Evolutionary conservation across 2,113 vertebrate genomes (phyloP), one percentile per base, ranked within the genome.

Genomic region (Paratilapia polleni): DNA sequence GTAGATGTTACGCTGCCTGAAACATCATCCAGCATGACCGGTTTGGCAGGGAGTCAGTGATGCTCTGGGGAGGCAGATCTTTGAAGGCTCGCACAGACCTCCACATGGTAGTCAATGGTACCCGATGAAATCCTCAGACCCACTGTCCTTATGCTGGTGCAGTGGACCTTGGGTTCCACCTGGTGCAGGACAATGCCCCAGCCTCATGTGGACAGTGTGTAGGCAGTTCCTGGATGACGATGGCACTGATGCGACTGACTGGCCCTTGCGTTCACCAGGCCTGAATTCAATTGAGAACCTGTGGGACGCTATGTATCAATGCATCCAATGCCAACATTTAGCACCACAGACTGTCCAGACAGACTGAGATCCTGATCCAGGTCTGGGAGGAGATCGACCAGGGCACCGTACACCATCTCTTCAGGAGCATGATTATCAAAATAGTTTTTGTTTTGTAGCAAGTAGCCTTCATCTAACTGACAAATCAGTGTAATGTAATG

Each of bases 51-150:
- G 19, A 15, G 24, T 70, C 49, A 70, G 41, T 14, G 41, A 14
- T 14, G 13, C 0, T 43, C 41, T 43, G 41, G 41, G 12, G 49
- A 70, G 24, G 17, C 0, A 52, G 52, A 0, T 70, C 43, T 10
- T 70, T 13, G 43, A 24, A 49, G 66, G 15, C 9, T 70, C 22
- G 41, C 66, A 70, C 4, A 1, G 2, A 6, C 63, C n/a, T 66
- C 41, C 36, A 41, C n/a, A 0, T 66, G 0, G 0, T 1, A 66
- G n/a, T 7, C 24, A 4, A 66, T 66, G 3, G 66, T 70, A 24
- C 3, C 43, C 28, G 43, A 24, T 8, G 43, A 49, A 70, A 49
- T 20, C 64, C 64, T 49, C 41, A 49, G 64, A 70, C 15, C 41
- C 8, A 7, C 15, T 64, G 63, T 66, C 2, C 63, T 66, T 43